A percentile compares a stretch with the other conserved stretches of the same genome.
These are phyloP conservation scores for Oligia fasciuncula DNA, from an alignment of 2,888 invertebrate genomes.

Conservation along the genomic window DNA sequence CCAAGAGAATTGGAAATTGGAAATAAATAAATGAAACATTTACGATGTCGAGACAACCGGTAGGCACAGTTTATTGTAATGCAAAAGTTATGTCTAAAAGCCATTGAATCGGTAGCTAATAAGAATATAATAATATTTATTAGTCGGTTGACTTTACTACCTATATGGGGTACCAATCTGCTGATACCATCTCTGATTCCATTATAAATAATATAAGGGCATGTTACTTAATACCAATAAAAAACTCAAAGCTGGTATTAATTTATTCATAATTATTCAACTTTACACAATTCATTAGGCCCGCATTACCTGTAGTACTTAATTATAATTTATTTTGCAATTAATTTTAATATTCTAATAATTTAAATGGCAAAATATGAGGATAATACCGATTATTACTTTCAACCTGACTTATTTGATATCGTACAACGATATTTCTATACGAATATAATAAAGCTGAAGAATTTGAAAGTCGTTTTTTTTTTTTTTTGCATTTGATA, in stretches of 20 bases:
- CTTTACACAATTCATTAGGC: slow-evolving; percentile 22
- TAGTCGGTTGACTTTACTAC: slow-evolving; percentile 26
- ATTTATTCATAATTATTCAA: slow-evolving; percentile 24
- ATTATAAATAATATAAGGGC: slow-evolving; percentile 18
- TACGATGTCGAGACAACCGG: neutral
- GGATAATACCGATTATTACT: neutral
- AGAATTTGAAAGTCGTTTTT: too few species aligned
- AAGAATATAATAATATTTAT: slow-evolving; percentile 22
- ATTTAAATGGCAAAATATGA: neutral
- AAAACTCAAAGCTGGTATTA: slow-evolving; percentile 32
- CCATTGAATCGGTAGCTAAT: slow-evolving; percentile 21
- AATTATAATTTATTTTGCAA: slow-evolving; percentile 30
- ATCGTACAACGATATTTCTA: neutral
- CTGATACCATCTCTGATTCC: slow-evolving; percentile 41
- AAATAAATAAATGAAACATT: neutral
- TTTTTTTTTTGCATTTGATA: too few species aligned
- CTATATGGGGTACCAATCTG: neutral
- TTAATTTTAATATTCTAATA: slow-evolving; percentile 5
- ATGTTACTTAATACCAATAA: slow-evolving; percentile 25
- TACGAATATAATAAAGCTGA: too few species aligned
- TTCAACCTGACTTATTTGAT: neutral
- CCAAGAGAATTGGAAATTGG: neutral
- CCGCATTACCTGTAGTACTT: slow-evolving; percentile 14
- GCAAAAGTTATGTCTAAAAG: slow-evolving; percentile 19
- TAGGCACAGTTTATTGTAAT: slow-evolving; percentile 21